A percentile compares a stretch with the other conserved stretches of the same genome.
Conservation (phyloP, 2,113 vertebrate species). For the Propithecus coquereli region DNA sequence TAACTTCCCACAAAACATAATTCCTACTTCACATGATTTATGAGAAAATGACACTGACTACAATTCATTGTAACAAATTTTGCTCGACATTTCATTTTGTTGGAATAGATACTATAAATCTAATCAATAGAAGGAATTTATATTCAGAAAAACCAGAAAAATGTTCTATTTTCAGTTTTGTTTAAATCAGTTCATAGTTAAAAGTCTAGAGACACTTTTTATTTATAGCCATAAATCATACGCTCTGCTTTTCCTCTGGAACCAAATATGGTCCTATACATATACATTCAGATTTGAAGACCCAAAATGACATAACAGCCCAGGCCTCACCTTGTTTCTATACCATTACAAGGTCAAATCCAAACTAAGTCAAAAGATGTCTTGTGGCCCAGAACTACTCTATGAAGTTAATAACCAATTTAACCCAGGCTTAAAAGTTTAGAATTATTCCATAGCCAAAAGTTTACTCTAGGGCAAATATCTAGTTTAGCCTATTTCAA, state of each 20-base stretch:
- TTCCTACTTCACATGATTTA: background rate
- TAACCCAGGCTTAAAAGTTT: background rate
- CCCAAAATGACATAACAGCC: background rate
- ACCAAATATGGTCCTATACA: background rate
- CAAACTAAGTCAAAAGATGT: constrained; percentile 41
- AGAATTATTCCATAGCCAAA: background rate
- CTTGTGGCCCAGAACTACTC: background rate
- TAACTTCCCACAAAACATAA: constrained; percentile 8
- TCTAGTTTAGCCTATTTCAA: background rate
- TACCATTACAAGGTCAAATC: background rate
- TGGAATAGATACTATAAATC: background rate
- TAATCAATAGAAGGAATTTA: background rate
- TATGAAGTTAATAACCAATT: constrained; percentile 28
- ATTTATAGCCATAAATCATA: background rate
- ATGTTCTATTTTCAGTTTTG: constrained; percentile 19
- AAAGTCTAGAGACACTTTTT: background rate
- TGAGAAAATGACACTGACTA: constrained; percentile 23
- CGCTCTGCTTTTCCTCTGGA: constrained; percentile 16
- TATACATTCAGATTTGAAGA: background rate
- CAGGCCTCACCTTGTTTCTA: background rate
- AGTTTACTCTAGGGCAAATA: background rate
- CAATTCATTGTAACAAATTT: background rate
- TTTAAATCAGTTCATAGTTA: constrained; percentile 4
- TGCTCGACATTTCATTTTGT: constrained; percentile 8
- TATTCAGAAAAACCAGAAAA: constrained; percentile 37